A percentile compares a stretch with the other conserved stretches of the same genome.
Conservation (phyloP, 2,888 invertebrate genomes). For the Myopa tessellatipennis region DNA sequence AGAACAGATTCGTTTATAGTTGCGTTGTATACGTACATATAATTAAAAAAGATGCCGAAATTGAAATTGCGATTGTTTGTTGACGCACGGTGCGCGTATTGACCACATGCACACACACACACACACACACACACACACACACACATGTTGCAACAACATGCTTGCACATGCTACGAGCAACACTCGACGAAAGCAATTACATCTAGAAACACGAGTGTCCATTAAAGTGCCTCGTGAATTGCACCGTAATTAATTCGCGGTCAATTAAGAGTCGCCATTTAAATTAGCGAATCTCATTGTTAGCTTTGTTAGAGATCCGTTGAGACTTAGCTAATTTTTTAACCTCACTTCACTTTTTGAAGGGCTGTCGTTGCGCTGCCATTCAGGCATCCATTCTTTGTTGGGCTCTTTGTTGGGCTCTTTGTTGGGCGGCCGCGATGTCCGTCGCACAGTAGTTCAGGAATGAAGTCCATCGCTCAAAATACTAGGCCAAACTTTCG, state of each 20-base stretch:
- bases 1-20: too few species aligned
- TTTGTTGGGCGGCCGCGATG: too few species aligned
- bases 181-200: constrained; percentile 12
- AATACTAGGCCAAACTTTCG: too few species aligned
- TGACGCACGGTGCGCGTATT: constrained; percentile 9
- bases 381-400: too few species aligned
- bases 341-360: too few species aligned
- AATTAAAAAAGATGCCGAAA: not conserved
- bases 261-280: constrained; percentile 35
- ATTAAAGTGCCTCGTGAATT: constrained; percentile 1
- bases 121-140: too few species aligned
- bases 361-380: too few species aligned
- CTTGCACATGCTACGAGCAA: not conserved
- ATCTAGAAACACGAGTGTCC: not conserved
- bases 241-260: constrained; percentile 34
- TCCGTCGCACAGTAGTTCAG: too few species aligned
- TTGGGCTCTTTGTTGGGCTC: too few species aligned
- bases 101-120: not conserved
- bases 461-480: too few species aligned
- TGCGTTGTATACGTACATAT: not conserved
- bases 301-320: too few species aligned
- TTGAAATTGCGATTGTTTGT: not conserved
- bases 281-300: constrained; percentile 2
- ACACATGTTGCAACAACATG: not conserved
- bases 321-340: too few species aligned